Evolutionary conservation across 2,113 vertebrate genomes (phyloP).

Genomic region (Sinocyclocheilus anshuiensis): DNA sequence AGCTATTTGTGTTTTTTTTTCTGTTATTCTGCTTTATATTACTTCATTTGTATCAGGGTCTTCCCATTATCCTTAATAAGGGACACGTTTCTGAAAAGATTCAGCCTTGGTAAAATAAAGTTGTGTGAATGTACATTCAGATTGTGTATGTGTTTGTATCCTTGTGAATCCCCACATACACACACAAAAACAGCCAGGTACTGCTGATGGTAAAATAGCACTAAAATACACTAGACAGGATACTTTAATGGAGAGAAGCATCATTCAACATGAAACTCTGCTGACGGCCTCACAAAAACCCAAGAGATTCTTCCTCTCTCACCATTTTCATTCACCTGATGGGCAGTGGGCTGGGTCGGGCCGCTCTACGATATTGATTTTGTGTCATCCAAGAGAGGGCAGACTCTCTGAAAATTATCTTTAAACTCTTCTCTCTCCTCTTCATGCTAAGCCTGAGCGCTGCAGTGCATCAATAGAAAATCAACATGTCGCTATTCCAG

Average conservation of each 20-base stretch:
- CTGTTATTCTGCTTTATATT: no score
- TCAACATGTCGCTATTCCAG: constrained; percentile 43
- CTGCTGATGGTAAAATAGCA: not conserved
- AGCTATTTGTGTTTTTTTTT: no score
- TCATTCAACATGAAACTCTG: constrained; percentile 41
- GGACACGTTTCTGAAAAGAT: no score
- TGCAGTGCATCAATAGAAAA: constrained; percentile 39
- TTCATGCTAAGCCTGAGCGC: constrained; percentile 12
- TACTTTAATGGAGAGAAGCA: not conserved
- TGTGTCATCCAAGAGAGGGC: constrained; percentile 33
- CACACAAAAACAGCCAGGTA: not conserved
- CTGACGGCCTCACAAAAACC: constrained; percentile 31
- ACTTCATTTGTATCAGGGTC: no score
- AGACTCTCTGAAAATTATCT: constrained; percentile 42
- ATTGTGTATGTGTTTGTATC: not conserved
- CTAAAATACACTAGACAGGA: not conserved
- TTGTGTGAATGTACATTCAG: not conserved
- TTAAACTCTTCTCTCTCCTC: constrained; percentile 26
- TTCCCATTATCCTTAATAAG: no score
- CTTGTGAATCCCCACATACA: not conserved
- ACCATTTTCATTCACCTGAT: constrained; percentile 46
- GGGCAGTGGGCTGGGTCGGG: constrained; percentile 24
- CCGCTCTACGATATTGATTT: constrained; percentile 48
- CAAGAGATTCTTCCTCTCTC: not conserved
- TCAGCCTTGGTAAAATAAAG: no score